Percentiles rank a stretch among this genome's conserved stretches.
These are phyloP conservation scores for Drosophila neutralis DNA, from an alignment of 2,888 invertebrate genomes.

Conservation along the genomic window DNA sequence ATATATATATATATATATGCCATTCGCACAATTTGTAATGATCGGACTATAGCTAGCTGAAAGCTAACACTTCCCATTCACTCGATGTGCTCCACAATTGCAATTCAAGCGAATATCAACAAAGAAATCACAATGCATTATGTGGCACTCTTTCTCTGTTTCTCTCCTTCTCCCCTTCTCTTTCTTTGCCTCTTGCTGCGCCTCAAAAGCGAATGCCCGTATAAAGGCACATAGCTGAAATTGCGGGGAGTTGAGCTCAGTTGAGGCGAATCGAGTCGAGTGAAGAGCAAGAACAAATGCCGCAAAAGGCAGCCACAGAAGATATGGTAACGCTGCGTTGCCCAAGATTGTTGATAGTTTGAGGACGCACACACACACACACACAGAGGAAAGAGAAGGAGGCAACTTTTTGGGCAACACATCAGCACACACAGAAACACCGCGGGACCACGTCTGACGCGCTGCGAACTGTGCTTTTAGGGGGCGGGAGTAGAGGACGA, in stretches of 20 bases:
- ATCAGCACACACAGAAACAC: conserved; percentile 3
- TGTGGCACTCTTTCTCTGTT: not conserved
- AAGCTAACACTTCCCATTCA: not conserved
- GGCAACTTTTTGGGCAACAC: conserved; percentile 50
- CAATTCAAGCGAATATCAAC: not conserved
- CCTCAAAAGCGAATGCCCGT: conserved; percentile 21
- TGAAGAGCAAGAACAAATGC: conserved; percentile 33
- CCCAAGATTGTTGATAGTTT: conserved; percentile 68
- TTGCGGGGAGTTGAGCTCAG: conserved; percentile 13
- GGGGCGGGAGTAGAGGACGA: not conserved
- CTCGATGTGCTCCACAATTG: not conserved
- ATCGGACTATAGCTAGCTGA: not conserved
- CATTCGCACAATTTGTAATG: not conserved
- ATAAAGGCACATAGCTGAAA: conserved; percentile 30
- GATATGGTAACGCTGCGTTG: conserved; percentile 71
- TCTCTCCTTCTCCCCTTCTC: not conserved
- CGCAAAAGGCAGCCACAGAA: conserved; percentile 49
- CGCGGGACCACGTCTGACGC: conserved; percentile 7
- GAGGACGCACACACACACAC: conserved; percentile 7
- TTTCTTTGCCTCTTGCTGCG: not conserved
- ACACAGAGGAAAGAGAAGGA: not conserved
- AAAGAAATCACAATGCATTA: conserved; percentile 8
- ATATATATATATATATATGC: not conserved
- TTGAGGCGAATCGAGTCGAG: conserved; percentile 24
- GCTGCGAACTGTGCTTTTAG: not conserved